Percentiles rank a stretch among this genome's conserved stretches.
Conservation (phyloP, 2,888 invertebrate genomes). For the Spicauda simplicius region DNA sequence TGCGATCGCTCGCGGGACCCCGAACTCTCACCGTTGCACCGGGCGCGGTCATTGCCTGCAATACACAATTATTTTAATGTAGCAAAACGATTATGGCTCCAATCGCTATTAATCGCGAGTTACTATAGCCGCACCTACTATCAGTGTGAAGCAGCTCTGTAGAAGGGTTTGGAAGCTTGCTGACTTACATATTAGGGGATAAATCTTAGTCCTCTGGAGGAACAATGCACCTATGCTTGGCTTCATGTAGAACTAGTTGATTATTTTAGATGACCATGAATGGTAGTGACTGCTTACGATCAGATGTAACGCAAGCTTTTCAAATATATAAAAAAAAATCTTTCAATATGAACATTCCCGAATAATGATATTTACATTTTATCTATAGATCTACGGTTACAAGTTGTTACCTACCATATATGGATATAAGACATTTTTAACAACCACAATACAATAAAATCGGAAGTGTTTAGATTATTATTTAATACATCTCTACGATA, state of each 20-base stretch:
- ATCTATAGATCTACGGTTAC: neutral
- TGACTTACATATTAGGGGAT: neutral
- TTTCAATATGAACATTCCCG: no score
- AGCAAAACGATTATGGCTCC: neutral
- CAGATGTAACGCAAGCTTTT: no score
- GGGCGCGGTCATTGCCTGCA: conserved; percentile 78
- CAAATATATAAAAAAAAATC: no score
- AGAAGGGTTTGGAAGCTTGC: neutral
- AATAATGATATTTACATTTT: no score
- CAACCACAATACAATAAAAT: neutral
- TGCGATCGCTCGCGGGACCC: conserved; percentile 78
- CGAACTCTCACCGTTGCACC: conserved; percentile 69
- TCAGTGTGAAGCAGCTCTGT: neutral
- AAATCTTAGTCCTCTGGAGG: neutral
- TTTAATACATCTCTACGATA: conserved; percentile 13
- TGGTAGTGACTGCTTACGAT: neutral
- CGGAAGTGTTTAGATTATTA: neutral
- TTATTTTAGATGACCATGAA: neutral
- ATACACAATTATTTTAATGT: conserved; percentile 11
- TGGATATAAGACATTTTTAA: neutral
- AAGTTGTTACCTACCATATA: neutral
- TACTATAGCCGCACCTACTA: neutral
- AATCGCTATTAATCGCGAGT: neutral
- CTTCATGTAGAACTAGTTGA: neutral
- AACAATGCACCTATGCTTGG: neutral